Conservation (phyloP, 2,797 vertebrate genomes). For the Hippopotamyrus pictus region DNA sequence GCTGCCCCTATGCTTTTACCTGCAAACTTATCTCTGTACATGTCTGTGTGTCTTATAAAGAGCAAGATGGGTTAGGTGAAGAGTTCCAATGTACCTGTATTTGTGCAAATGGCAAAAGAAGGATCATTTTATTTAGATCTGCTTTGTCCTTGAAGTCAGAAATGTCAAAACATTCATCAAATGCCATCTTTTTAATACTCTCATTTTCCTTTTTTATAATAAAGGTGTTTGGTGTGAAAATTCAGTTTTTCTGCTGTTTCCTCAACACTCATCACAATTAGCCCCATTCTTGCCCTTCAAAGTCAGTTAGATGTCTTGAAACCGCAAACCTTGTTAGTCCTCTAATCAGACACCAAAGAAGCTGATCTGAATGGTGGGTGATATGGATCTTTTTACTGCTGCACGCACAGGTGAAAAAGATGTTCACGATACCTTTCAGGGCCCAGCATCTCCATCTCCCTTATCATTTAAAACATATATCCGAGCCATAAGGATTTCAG, state of each 20-base stretch:
- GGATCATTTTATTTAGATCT: neutral
- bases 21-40: neutral
- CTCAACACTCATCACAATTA: neutral
- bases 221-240: neutral
- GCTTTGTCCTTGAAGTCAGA: neutral
- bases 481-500: slow-evolving; percentile 46
- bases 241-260: neutral
- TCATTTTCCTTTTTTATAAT: neutral
- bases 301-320: slow-evolving; percentile 52
- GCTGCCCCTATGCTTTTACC: neutral
- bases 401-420: slow-evolving; percentile 35
- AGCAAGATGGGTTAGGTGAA: neutral
- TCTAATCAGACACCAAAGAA: slow-evolving; percentile 60
- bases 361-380: slow-evolving; percentile 59
- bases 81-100: neutral
- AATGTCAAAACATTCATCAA: neutral
- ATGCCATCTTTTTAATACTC: neutral
- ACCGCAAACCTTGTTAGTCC: slow-evolving; percentile 52
- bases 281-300: slow-evolving; percentile 49
- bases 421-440: slow-evolving; percentile 36
- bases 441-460: slow-evolving; percentile 36
- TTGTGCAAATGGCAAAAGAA: neutral
- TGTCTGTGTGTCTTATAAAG: neutral
- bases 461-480: slow-evolving; percentile 30
- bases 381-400: slow-evolving; percentile 40